A percentile compares a stretch with the other conserved stretches of the same genome.
Conservation (phyloP, 2,113 vertebrate species). For the Microtus oregoni region DNA sequence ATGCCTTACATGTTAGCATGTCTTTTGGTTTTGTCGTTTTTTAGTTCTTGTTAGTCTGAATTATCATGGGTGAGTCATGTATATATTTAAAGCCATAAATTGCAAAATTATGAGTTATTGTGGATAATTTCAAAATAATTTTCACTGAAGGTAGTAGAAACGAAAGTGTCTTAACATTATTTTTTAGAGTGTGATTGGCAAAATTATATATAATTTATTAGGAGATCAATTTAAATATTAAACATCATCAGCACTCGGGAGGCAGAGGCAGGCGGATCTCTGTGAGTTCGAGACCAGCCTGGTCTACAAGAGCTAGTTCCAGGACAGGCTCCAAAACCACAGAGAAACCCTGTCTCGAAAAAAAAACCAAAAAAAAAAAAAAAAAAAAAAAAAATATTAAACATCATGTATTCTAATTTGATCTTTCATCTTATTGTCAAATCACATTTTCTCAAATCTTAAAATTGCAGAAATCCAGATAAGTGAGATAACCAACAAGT, state of each 20-base stretch:
- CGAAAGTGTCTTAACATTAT: background rate
- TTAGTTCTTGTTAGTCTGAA: background rate
- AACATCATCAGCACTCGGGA: no score
- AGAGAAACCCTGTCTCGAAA: no score
- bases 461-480: background rate
- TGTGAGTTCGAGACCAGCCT: no score
- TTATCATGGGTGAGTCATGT: no score
- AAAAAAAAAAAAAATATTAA: no score
- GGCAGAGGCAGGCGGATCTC: no score
- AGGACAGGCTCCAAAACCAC: no score
- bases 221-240: background rate
- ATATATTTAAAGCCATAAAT: background rate
- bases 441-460: background rate
- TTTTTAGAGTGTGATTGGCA: background rate
- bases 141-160: background rate
- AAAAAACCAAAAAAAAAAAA: no score
- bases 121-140: background rate
- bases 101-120: background rate
- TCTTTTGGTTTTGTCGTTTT: background rate
- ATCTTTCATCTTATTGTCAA: conserved; percentile 30
- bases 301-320: no score
- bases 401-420: background rate
- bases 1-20: background rate
- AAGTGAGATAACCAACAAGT: background rate
- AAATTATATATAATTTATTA: background rate